These are phyloP conservation scores for Ptychobarbus kaznakovi DNA, from an alignment of 2,797 vertebrate species.

Conservation along the genomic window DNA sequence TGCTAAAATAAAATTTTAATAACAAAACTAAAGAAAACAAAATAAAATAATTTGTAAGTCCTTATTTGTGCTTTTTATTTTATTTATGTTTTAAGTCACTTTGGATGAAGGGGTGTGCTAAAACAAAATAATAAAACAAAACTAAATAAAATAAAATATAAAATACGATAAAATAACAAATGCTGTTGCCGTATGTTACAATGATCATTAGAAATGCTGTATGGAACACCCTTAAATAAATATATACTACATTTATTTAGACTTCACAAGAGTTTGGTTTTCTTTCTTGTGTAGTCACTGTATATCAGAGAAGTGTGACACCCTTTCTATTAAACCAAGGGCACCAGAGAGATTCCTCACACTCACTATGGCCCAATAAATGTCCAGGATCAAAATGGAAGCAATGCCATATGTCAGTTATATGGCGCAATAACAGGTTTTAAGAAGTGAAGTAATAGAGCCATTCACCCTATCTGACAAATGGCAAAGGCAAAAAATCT, in stretches of 20 bases:
- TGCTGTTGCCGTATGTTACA: background rate
- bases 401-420: constrained; percentile 81
- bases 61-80: background rate
- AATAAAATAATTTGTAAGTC: background rate
- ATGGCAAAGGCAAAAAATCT: constrained; percentile 61
- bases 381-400: constrained; percentile 82
- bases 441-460: constrained; percentile 81
- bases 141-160: background rate
- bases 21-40: too few relatives aligned
- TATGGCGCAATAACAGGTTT: constrained; percentile 83
- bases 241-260: constrained; percentile 60
- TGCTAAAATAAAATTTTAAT: too few relatives aligned
- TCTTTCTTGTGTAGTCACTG: constrained; percentile 69
- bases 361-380: constrained; percentile 81
- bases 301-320: constrained; percentile 81
- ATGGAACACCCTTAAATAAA: constrained; percentile 6
- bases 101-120: background rate
- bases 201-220: background rate
- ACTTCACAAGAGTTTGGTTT: constrained; percentile 38
- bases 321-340: constrained; percentile 85
- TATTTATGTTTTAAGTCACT: background rate
- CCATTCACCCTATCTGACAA: constrained; percentile 80
- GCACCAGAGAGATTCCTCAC: constrained; percentile 81
- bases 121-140: background rate
- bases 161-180: background rate